Evolutionary conservation across 2,797 vertebrate genomes (phyloP).

Genomic region (Staurois parvus): DNA sequence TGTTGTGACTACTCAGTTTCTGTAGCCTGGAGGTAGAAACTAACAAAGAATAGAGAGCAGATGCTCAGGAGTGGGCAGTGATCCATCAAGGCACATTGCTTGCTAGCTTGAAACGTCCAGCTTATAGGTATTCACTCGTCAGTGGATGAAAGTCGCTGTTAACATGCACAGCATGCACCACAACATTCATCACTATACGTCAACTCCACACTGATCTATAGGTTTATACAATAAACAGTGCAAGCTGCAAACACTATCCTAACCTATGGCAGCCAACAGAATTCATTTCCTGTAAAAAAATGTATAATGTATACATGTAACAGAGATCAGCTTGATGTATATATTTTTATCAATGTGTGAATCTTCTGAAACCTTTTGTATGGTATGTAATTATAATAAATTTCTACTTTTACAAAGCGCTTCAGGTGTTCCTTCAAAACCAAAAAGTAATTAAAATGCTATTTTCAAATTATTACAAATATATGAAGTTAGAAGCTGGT

Average conservation of each 20-base stretch:
- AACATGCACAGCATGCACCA: not conserved
- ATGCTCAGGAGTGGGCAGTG: slow-evolving; percentile 15
- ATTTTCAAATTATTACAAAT: too few species aligned
- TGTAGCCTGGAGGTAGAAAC: slow-evolving; percentile 29
- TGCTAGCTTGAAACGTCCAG: not conserved
- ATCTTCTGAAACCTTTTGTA: too few species aligned
- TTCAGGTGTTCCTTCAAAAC: too few species aligned
- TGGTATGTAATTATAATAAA: too few species aligned
- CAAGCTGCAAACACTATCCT: not conserved
- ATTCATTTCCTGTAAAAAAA: too few species aligned
- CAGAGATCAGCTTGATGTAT: too few species aligned
- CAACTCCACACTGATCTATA: not conserved
- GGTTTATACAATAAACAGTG: not conserved
- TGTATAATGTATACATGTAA: too few species aligned
- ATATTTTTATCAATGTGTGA: too few species aligned
- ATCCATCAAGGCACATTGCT: slow-evolving; percentile 20
- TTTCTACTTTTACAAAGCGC: too few species aligned
- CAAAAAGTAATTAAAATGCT: too few species aligned
- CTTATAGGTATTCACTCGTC: slow-evolving; percentile 1
- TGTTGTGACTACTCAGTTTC: slow-evolving; percentile 15
- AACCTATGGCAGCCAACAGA: not conserved
- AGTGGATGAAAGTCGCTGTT: not conserved
- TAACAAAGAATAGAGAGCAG: slow-evolving; percentile 10
- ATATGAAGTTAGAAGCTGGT: too few species aligned
- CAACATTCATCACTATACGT: slow-evolving; percentile 5